Percentiles rank a stretch among this genome's conserved stretches.
These are phyloP conservation scores for Chelmon rostratus DNA, from an alignment of 2,797 vertebrate genomes.

Conservation along the genomic window DNA sequence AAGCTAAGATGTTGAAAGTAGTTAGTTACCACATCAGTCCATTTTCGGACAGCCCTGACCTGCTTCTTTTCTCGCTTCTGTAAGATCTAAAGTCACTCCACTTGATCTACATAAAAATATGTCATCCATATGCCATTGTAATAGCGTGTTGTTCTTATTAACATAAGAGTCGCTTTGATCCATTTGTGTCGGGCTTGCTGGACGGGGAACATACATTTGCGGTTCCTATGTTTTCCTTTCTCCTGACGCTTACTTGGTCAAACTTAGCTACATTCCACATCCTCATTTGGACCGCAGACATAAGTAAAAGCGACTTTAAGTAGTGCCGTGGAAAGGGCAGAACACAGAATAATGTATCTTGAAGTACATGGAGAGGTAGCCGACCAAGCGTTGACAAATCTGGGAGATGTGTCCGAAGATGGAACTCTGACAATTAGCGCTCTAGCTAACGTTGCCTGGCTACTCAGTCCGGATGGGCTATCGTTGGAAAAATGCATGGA, in stretches of 20 bases:
- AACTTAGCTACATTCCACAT: neutral
- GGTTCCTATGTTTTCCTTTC: neutral
- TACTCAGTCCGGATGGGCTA: slow-evolving; percentile 30
- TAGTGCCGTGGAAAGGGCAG: rapidly evolving
- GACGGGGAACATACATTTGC: neutral
- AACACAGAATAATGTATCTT: neutral
- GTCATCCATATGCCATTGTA: rapidly evolving
- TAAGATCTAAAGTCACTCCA: too few species aligned
- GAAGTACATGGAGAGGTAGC: neutral
- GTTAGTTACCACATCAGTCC: neutral
- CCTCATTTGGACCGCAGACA: neutral
- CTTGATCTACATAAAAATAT: neutral
- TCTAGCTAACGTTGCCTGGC: slow-evolving; percentile 57
- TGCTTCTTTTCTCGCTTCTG: neutral
- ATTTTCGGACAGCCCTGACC: slow-evolving; percentile 46
- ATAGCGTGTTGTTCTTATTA: neutral
- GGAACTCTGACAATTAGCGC: slow-evolving; percentile 62
- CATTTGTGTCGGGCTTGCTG: neutral
- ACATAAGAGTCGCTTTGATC: neutral
- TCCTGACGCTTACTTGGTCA: neutral
- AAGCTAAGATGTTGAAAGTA: slow-evolving; percentile 19
- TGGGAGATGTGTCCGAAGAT: slow-evolving; percentile 59
- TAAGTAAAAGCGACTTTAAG: rapidly evolving
- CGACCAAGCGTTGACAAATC: neutral
- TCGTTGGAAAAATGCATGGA: slow-evolving; percentile 8